phyloP scores from a whole-genome alignment of 2,888 invertebrate species.

The Watsonalla cultraria region DNA sequence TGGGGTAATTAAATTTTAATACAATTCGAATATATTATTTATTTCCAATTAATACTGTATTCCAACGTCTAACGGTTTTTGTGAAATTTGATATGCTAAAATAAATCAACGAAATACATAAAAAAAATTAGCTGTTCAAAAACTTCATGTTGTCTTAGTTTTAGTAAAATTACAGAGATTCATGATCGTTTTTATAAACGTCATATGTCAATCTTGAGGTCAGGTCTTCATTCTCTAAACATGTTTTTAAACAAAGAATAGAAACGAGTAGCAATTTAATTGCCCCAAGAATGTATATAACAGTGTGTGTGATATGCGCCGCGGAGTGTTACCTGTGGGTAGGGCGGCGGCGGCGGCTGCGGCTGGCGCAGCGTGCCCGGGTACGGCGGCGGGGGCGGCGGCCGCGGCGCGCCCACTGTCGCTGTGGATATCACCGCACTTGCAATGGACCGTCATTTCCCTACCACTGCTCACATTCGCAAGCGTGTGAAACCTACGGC shows the following conservation, averaged over 20 bases:
- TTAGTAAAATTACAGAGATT: too few species aligned
- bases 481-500: too few species aligned
- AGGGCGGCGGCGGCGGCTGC: constrained; percentile 81
- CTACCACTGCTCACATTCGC: constrained; percentile 16
- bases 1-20: neutral
- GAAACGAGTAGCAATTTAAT: neutral
- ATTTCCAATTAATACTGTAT: too few species aligned
- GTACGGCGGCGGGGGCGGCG: constrained; percentile 87
- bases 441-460: neutral
- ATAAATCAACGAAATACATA: too few species aligned
- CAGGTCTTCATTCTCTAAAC: too few species aligned
- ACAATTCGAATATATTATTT: neutral
- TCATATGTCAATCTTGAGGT: too few species aligned
- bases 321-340: constrained; percentile 58
- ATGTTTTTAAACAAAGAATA: neutral
- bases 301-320: constrained; percentile 3
- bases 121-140: too few species aligned
- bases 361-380: constrained; percentile 85
- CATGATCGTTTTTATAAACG: too few species aligned
- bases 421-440: constrained; percentile 22
- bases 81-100: too few species aligned
- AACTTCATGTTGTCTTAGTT: too few species aligned
- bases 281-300: constrained; percentile 1
- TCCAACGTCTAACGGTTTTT: too few species aligned
- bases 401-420: constrained; percentile 47